Evolutionary conservation across 2,888 invertebrate genomes (phyloP).

Genomic region (Osmoderma eremita): DNA sequence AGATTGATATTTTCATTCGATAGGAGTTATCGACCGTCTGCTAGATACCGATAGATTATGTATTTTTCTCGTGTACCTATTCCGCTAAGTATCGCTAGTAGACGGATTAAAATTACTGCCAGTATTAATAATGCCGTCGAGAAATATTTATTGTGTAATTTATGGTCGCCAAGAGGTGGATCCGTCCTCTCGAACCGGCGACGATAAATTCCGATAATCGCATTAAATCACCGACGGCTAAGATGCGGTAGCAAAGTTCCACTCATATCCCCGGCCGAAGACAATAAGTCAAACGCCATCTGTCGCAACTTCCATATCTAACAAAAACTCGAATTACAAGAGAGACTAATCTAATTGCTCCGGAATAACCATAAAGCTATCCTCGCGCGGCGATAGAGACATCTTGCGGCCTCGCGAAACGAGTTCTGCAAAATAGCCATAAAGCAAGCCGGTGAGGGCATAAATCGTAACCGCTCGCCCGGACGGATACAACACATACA

Average conservation of each 20-base stretch:
- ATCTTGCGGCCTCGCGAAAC: conserved; percentile 63
- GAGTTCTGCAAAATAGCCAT: conserved; percentile 63
- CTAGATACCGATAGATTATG: no score
- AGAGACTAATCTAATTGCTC: conserved; percentile 64
- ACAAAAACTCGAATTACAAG: conserved; percentile 63
- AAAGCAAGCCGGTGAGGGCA: conserved; percentile 62
- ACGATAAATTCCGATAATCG: conserved; percentile 38
- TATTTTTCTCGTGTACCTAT: no score
- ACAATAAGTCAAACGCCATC: conserved; percentile 63
- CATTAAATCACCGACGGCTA: conserved; percentile 34
- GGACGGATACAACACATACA: conserved; percentile 61
- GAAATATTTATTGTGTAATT: conserved; percentile 18
- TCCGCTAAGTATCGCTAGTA: no score
- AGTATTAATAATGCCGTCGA: background rate
- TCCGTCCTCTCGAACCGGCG: conserved; percentile 12
- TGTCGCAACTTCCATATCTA: conserved; percentile 56
- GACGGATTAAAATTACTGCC: no score
- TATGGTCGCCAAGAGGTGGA: conserved; percentile 8
- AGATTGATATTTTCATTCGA: no score
- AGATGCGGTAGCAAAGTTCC: conserved; percentile 30
- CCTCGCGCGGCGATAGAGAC: conserved; percentile 63
- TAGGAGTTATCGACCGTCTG: no score
- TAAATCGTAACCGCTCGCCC: conserved; percentile 60
- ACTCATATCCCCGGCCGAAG: conserved; percentile 47
- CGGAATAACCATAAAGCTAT: conserved; percentile 63